These are phyloP conservation scores for Lasioglossum pauxillum DNA, from an alignment of 2,888 invertebrate genomes.

Conservation along the genomic window DNA sequence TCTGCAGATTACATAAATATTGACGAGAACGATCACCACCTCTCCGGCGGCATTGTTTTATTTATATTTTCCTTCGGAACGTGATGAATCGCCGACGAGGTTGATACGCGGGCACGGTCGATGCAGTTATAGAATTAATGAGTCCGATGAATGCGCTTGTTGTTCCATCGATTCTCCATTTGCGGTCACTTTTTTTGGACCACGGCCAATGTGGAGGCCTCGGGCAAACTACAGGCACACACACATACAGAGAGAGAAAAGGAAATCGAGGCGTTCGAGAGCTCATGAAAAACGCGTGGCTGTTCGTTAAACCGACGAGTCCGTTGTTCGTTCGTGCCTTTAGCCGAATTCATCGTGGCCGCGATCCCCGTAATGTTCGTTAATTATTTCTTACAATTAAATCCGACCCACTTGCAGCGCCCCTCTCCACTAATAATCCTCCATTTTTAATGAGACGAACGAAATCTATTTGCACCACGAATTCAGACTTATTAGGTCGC, in stretches of 20 bases:
- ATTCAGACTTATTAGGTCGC: not conserved
- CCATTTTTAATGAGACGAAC: not conserved
- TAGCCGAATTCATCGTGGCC: conserved; percentile 52
- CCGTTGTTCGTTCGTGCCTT: conserved; percentile 46
- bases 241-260: conserved; percentile 31
- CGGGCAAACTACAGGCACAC: not conserved
- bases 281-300: conserved; percentile 48
- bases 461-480: not conserved
- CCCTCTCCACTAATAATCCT: not conserved
- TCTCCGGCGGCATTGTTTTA: conserved; percentile 10
- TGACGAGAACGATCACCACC: not conserved
- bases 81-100: conserved; percentile 39
- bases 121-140: conserved; percentile 65
- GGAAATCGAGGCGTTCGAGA: conserved; percentile 38
- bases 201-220: conserved; percentile 42
- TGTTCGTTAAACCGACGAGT: conserved; percentile 60
- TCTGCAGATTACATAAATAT: conserved; percentile 29
- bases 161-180: conserved; percentile 69
- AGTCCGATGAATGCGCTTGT: conserved; percentile 65
- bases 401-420: not conserved
- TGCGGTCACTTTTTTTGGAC: conserved; percentile 64
- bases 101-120: conserved; percentile 34
- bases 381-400: conserved; percentile 30
- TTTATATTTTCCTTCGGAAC: conserved; percentile 45
- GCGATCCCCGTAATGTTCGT: conserved; percentile 3